phyloP scores from a whole-genome alignment of 2,113 vertebrate genomes.

The Pycnonotus jocosus region DNA sequence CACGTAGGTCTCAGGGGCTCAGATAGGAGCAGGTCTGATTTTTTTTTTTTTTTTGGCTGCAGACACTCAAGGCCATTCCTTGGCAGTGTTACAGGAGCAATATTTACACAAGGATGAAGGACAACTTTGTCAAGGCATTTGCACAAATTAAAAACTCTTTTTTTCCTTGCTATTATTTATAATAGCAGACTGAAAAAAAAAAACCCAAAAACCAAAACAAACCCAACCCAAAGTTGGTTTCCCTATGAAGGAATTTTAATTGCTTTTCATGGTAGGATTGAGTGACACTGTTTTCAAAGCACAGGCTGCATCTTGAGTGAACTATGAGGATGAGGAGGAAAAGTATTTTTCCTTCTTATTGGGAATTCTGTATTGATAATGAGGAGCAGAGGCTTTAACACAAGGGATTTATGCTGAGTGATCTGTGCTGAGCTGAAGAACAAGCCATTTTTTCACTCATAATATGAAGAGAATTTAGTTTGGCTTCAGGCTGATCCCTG shows the following conservation, averaged over 20 bases:
- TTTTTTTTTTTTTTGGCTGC: not conserved
- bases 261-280: not conserved
- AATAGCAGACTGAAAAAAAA: not conserved
- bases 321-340: not conserved
- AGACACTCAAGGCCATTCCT: constrained; percentile 14
- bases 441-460: not conserved
- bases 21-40: not conserved
- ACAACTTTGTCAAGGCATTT: constrained; percentile 8
- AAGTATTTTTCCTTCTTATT: not conserved
- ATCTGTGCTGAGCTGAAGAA: not conserved
- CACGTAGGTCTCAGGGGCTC: not conserved
- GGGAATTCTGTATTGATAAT: not conserved
- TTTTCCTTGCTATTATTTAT: constrained; percentile 38
- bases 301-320: not conserved
- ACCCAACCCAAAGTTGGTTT: not conserved
- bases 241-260: not conserved
- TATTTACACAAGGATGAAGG: constrained; percentile 41
- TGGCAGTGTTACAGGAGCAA: constrained; percentile 39
- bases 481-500: not conserved
- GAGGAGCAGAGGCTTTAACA: not conserved
- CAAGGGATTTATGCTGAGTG: not conserved
- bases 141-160: constrained; percentile 25
- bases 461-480: not conserved
- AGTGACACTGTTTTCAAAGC: not conserved
- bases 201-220: not conserved